Conservation (phyloP, 2,888 invertebrate species). For the Agriopis marginaria region DNA sequence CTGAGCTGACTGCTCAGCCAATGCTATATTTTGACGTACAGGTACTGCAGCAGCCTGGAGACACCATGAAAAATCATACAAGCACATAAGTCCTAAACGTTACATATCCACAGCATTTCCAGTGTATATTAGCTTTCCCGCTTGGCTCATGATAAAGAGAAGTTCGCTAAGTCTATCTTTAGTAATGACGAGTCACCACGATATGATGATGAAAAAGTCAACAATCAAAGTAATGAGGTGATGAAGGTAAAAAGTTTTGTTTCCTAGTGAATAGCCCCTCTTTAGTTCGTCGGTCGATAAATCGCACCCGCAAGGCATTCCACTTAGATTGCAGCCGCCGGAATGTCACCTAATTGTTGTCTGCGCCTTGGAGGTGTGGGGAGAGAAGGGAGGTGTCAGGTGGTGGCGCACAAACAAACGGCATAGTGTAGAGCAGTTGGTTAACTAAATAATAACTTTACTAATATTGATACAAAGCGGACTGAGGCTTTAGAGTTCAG, state of each 20-base stretch:
- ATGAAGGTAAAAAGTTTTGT: neutral
- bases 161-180: no score
- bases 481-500: no score
- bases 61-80: neutral
- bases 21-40: no score
- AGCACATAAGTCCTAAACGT: no score
- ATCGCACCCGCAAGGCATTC: constrained; percentile 53
- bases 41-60: neutral
- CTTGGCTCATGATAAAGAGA: no score
- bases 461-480: no score
- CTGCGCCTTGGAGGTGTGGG: constrained; percentile 27
- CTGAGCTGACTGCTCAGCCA: no score
- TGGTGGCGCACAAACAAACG: constrained; percentile 4
- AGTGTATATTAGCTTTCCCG: no score
- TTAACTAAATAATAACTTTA: neutral
- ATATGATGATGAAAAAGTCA: neutral
- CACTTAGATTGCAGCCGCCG: constrained; percentile 58
- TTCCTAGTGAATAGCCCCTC: neutral
- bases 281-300: constrained; percentile 44
- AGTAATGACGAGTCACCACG: no score
- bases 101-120: no score
- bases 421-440: constrained; percentile 11
- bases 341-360: constrained; percentile 59
- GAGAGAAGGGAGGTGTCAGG: constrained; percentile 24
- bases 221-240: neutral